A percentile compares a stretch with the other conserved stretches of the same genome.
Evolutionary conservation across 64 coral and sea anemone species (phyloP).

Genomic region (Cladopsammia gracilis): DNA sequence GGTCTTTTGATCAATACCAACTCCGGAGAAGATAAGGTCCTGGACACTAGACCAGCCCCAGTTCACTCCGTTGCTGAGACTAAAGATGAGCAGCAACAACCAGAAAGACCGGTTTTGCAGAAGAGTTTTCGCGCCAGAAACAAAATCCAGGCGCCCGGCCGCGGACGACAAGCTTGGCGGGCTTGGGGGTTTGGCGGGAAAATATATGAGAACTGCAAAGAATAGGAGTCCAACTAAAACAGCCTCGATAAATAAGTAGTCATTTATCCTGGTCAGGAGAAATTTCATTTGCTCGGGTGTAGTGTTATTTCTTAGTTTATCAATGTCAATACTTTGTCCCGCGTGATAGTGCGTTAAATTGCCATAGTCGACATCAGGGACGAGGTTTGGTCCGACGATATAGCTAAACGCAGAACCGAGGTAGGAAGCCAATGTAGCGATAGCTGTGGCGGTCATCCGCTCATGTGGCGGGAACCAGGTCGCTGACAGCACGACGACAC

Average conservation of each 20-base stretch:
- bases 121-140: slow-evolving; percentile 76
- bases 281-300: slow-evolving; percentile 70
- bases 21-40: slow-evolving; percentile 87
- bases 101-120: slow-evolving; percentile 76
- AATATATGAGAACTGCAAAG: slow-evolving; percentile 77
- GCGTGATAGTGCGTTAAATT: slow-evolving; percentile 80
- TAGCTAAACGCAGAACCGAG: slow-evolving; percentile 90
- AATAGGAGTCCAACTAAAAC: slow-evolving; percentile 75
- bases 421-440: slow-evolving; percentile 90
- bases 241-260: slow-evolving; percentile 82
- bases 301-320: slow-evolving; percentile 75
- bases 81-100: slow-evolving; percentile 72
- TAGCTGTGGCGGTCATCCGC: slow-evolving; percentile 93
- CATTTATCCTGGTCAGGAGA: slow-evolving; percentile 84
- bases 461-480: slow-evolving; percentile 94
- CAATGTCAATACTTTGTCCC: slow-evolving; percentile 84
- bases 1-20: slow-evolving; percentile 88
- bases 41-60: slow-evolving; percentile 98
- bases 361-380: slow-evolving; percentile 83
- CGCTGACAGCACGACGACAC: slow-evolving; percentile 86
- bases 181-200: slow-evolving; percentile 89
- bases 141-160: slow-evolving; percentile 73
- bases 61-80: slow-evolving; percentile 84
- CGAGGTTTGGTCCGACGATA: slow-evolving; percentile 83
- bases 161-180: slow-evolving; percentile 89